Conservation (phyloP, 1,140 invertebrate species). For the Centruroides vittatus region DNA sequence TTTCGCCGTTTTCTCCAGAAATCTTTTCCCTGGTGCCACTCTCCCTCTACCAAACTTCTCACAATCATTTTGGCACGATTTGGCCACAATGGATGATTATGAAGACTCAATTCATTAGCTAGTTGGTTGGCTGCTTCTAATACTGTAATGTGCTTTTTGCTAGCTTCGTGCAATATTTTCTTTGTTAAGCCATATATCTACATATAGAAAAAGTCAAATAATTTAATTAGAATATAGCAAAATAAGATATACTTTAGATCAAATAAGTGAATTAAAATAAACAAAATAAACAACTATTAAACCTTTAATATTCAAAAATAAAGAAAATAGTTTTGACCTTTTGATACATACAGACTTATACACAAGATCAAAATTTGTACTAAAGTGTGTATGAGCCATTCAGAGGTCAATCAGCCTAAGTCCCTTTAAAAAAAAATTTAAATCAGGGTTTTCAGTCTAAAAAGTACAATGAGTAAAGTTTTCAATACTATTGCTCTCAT, state of each 20-base stretch:
- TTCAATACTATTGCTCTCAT: too few relatives aligned
- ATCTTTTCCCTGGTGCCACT: slow-evolving; percentile 7
- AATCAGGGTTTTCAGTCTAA: too few relatives aligned
- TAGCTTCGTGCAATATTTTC: not conserved
- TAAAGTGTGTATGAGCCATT: too few relatives aligned
- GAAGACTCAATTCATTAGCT: not conserved
- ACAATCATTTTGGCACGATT: slow-evolving; percentile 3
- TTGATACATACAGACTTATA: too few relatives aligned
- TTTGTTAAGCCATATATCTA: slow-evolving; percentile 10
- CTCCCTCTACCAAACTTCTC: not conserved
- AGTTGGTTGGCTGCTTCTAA: slow-evolving; percentile 4
- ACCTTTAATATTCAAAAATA: too few relatives aligned
- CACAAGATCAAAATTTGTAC: too few relatives aligned
- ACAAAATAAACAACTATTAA: too few relatives aligned
- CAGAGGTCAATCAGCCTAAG: too few relatives aligned
- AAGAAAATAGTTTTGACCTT: too few relatives aligned
- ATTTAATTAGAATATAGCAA: not conserved
- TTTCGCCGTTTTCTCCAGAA: slow-evolving; percentile 11
- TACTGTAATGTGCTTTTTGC: slow-evolving; percentile 6
- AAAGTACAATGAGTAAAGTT: too few relatives aligned
- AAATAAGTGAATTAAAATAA: too few relatives aligned
- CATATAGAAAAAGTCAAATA: not conserved
- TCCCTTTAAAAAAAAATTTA: too few relatives aligned
- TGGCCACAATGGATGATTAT: slow-evolving; percentile 9
- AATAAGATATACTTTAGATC: not conserved